A percentile compares a stretch with the other conserved stretches of the same genome.
Evolutionary conservation across 2,888 invertebrate species (phyloP).

Genomic region (Abrostola triplasia): DNA sequence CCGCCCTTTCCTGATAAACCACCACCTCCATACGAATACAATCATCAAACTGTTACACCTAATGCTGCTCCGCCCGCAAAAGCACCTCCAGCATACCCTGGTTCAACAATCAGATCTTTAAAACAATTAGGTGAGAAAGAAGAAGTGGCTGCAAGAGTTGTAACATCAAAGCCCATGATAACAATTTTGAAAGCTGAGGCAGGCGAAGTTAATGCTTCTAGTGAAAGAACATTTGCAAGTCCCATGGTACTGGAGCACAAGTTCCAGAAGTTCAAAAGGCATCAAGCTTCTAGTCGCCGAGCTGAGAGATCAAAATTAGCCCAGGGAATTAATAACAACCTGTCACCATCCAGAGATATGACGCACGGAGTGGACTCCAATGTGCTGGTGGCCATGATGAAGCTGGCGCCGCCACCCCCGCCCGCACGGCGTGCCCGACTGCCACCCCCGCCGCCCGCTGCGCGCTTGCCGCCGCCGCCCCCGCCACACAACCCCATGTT

Average conservation of each 20-base stretch:
- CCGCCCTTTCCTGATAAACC: slow-evolving; percentile 82
- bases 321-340: slow-evolving; percentile 79
- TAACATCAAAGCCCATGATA: slow-evolving; percentile 93
- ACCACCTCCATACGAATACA: slow-evolving; percentile 92
- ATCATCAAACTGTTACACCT: slow-evolving; percentile 88
- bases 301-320: slow-evolving; percentile 90
- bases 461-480: slow-evolving; percentile 90
- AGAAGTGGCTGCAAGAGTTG: slow-evolving; percentile 93
- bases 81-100: slow-evolving; percentile 91
- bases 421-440: slow-evolving; percentile 87
- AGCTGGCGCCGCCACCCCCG: slow-evolving; percentile 88
- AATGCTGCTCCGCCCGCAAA: slow-evolving; percentile 75
- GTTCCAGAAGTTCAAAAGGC: slow-evolving; percentile 84
- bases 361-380: slow-evolving; percentile 82
- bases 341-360: slow-evolving; percentile 84
- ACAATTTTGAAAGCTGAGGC: slow-evolving; percentile 93
- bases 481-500: slow-evolving; percentile 96
- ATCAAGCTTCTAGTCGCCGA: slow-evolving; percentile 87
- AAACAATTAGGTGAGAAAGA: slow-evolving; percentile 82
- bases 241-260: slow-evolving; percentile 85
- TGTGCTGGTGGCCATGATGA: slow-evolving; percentile 89
- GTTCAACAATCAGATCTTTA: slow-evolving; percentile 62
- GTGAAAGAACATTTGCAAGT: slow-evolving; percentile 87
- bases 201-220: slow-evolving; percentile 90
- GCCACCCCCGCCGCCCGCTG: slow-evolving; percentile 91